Conservation (phyloP, 1,140 invertebrate species). For the Diorhabda elongata region DNA sequence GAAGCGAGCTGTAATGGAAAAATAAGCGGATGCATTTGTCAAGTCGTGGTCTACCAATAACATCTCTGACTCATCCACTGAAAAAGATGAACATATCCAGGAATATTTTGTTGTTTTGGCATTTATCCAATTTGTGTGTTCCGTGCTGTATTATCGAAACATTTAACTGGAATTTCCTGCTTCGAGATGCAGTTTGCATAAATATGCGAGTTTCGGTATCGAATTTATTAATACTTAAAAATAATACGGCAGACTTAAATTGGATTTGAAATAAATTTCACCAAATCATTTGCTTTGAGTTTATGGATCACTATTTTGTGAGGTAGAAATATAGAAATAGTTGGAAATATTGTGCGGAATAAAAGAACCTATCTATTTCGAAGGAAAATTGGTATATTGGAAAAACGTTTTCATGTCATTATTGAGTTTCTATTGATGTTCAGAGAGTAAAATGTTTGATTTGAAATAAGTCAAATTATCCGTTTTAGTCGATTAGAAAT, state of each 20-base stretch:
- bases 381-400: no score
- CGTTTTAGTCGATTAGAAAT: no score
- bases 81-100: conserved; percentile 29
- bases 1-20: conserved; percentile 16
- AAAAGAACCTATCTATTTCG: no score
- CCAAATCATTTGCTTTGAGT: no score
- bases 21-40: conserved; percentile 35
- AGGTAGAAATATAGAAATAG: no score
- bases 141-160: conserved; percentile 32
- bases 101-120: conserved; percentile 37
- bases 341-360: no score
- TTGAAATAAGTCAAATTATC: no score
- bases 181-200: conserved; percentile 34
- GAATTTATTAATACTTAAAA: conserved; percentile 27
- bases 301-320: no score
- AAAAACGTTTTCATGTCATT: no score
- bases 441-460: no score
- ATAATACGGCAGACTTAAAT: background rate
- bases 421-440: no score
- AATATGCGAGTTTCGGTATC: conserved; percentile 32
- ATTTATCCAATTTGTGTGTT: conserved; percentile 38
- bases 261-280: no score
- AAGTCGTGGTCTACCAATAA: conserved; percentile 39
- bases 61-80: conserved; percentile 33
- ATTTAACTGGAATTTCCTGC: conserved; percentile 31